Percentiles rank a stretch among this genome's conserved stretches.
phyloP scores from a whole-genome alignment of 2,888 invertebrate genomes.

The Cyrtodaria siliqua region DNA sequence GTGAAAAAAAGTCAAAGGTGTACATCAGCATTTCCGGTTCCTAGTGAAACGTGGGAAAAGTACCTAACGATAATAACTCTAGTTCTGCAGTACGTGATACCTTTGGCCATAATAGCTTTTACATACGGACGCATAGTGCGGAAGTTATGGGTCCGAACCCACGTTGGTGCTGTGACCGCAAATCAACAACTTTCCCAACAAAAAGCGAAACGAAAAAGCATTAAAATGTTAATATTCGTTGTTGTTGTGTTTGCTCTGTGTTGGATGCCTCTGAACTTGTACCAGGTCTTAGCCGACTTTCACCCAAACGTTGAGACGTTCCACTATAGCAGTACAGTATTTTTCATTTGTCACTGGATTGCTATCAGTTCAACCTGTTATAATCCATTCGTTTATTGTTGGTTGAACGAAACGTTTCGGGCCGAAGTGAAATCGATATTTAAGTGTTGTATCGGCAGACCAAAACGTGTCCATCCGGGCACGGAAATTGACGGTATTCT shows the following conservation, averaged over 20 bases:
- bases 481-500: slow-evolving; percentile 64
- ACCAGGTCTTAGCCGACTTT: slow-evolving; percentile 85
- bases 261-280: slow-evolving; percentile 87
- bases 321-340: slow-evolving; percentile 84
- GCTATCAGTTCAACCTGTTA: slow-evolving; percentile 87
- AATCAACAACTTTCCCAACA: slow-evolving; percentile 84
- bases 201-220: slow-evolving; percentile 85
- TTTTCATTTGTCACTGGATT: slow-evolving; percentile 86
- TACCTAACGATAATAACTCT: slow-evolving; percentile 85
- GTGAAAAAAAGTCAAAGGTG: slow-evolving; percentile 77
- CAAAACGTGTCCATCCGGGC: slow-evolving; percentile 65
- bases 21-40: slow-evolving; percentile 80
- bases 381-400: slow-evolving; percentile 87
- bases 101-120: slow-evolving; percentile 84
- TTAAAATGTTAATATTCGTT: slow-evolving; percentile 86
- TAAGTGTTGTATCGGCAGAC: slow-evolving; percentile 71
- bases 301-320: slow-evolving; percentile 77
- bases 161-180: slow-evolving; percentile 85
- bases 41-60: slow-evolving; percentile 80
- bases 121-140: slow-evolving; percentile 85
- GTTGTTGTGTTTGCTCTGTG: slow-evolving; percentile 86
- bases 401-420: slow-evolving; percentile 86
- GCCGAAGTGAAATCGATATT: slow-evolving; percentile 79
- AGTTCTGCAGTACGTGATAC: slow-evolving; percentile 85
- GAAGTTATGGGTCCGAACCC: slow-evolving; percentile 82